These are phyloP conservation scores for Arctopsyche grandis DNA, from an alignment of 1,140 invertebrate genomes.

Conservation along the genomic window DNA sequence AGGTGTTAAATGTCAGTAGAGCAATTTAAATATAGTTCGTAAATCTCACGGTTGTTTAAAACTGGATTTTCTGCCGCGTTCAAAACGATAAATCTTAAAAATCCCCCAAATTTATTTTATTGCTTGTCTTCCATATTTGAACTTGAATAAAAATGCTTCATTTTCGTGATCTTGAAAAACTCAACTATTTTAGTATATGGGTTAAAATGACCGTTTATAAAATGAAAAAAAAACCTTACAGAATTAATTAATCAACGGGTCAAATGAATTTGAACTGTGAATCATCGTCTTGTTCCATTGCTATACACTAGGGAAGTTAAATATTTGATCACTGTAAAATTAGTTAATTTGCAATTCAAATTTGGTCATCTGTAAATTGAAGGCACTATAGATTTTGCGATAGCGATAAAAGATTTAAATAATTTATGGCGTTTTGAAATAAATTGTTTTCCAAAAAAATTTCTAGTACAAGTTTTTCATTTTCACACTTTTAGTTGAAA, in stretches of 20 bases:
- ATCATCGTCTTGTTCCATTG: background rate
- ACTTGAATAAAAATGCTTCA: background rate
- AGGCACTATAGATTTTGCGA: background rate
- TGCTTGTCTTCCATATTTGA: background rate
- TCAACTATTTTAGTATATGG: background rate
- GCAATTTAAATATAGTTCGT: conserved; percentile 3
- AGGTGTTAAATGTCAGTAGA: conserved; percentile 15
- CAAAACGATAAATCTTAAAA: background rate
- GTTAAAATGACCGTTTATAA: background rate
- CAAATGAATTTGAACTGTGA: conserved; percentile 6
- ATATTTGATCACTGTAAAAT: conserved; percentile 11
- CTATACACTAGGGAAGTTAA: background rate
- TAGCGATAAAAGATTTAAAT: background rate
- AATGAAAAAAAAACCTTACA: background rate
- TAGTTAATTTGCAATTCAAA: conserved; percentile 2
- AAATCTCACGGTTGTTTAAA: conserved; percentile 9
- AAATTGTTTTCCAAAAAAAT: background rate
- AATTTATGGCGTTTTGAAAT: background rate
- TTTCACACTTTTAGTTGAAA: background rate
- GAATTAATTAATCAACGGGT: background rate
- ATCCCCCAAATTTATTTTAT: conserved; percentile 2
- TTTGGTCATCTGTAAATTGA: background rate
- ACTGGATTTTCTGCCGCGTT: background rate
- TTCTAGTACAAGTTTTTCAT: background rate
- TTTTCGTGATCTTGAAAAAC: background rate